Base-by-base conservation (phyloP, 2,888 invertebrate species). In the Mythimna vitellina region DNA sequence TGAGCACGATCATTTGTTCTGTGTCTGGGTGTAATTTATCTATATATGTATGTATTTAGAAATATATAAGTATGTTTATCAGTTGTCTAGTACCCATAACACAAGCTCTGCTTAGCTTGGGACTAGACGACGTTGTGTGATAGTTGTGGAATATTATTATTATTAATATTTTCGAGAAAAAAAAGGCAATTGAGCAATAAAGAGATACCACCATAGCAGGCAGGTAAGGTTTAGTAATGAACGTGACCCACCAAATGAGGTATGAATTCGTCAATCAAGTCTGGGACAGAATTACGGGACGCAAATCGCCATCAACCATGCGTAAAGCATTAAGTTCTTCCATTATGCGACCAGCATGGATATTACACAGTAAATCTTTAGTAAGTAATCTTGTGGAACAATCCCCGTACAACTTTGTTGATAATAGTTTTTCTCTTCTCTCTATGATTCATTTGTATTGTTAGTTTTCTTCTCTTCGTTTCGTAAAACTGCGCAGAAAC, bases 381-480 rank as follows among this genome's bases (percentile, higher is more conserved):
- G 70, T 65, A 61, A 62, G 62, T 65, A 76, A 65, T 78, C 69
- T 83, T 73, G 61, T 65, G 51, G 29, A 79, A 65, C 70, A 69
- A 80, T 66, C 73, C 60, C 56, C 29, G 68, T 53, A 78, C 25
- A 80, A 80, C 73, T 83, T 83, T 70, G 73, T 80, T 79, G 65
- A 65, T 80, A 80, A 80, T 83, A 79, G 80, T 83, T 83, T 83
- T 80, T 78, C 73, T 60, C 73, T 68, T 70, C 70, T 56, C 42
- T 56, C 32, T 68, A 67, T 78, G 80, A 79, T 80, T 83, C 67
- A 80, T 80, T 80, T 70, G 80, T 73, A 69, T 78, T 72, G 68
- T 68, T 54, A 53, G 69, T 65, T 65, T 68, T 65, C 49, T 77
- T 53, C 22, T 53, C 42, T 62, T 68, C 56, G 65, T 79, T 82